Base-by-base conservation (phyloP, 2,888 invertebrate genomes). In the Noctua pronuba region DNA sequence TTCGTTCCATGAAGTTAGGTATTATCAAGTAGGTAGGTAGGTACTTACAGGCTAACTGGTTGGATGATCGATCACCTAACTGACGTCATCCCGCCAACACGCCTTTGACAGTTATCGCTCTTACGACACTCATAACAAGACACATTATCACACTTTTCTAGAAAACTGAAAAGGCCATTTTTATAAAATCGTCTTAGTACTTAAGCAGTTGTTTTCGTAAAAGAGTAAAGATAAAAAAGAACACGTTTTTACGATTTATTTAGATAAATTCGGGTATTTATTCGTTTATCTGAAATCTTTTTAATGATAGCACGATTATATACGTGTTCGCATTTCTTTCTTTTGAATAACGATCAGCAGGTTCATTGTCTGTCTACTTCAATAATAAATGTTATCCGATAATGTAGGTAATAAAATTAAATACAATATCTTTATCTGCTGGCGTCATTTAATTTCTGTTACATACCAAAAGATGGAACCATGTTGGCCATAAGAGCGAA, bases 251-350 rank as follows among this genome's bases (percentile, higher is more conserved):
- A 80, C 73, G 74, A 80, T 77, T 73, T 35, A 81, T 83, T 82
- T 72, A 74, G 81, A 86, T 83, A 74, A 66, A 73, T 68, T 71
- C 38, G 60, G 70, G 67, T 76, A 76, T 73, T 72, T 72, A 65
- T 70, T 75, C 41, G 35, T 44, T 79, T 80, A 84, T 82, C 79
- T 69, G 35, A 71, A 79, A 80, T 79, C 64, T 62, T 87, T 73
- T 77, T 38, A 49, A 55, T 60, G 77, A 85, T 87, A 77, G 35
- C 62, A 35, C 16, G n/a, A 66, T n/a, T n/a, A n/a, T n/a, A n/a
- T 46, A 72, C 44, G 44, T 70, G 31, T 72, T 67, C 66, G 38
- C 49, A 66, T 73, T 76, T 77, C 66, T 82, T 77, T 75, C 62
- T 70, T 72, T 62, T 35, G 11, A 55, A 77, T 35, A 72, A 64